Conservation (phyloP, 1,140 invertebrate species). For the Paralvinella palmiformis region DNA sequence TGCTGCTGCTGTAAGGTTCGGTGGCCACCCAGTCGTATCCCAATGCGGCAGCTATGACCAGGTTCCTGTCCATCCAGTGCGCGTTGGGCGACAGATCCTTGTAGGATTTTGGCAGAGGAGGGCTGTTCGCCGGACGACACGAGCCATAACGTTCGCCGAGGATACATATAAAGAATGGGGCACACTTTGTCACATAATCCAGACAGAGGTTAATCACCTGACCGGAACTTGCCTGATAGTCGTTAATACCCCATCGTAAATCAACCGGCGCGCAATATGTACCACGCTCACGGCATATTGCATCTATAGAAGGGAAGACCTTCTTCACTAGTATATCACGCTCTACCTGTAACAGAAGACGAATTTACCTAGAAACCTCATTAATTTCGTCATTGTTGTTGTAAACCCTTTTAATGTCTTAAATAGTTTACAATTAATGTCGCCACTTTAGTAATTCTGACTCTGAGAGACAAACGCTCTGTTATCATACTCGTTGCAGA, state of each 20-base stretch:
- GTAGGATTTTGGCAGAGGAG: slow-evolving; percentile 24
- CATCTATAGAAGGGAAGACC: slow-evolving; percentile 35
- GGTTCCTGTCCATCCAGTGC: slow-evolving; percentile 39
- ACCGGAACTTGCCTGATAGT: slow-evolving; percentile 27
- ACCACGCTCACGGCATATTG: slow-evolving; percentile 30
- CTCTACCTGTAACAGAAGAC: slow-evolving; percentile 24
- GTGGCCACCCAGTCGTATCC: slow-evolving; percentile 41
- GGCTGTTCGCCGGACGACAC: slow-evolving; percentile 22
- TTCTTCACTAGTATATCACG: slow-evolving; percentile 29
- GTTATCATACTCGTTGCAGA: not conserved
- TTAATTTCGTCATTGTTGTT: not conserved
- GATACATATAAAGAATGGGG: slow-evolving; percentile 44
- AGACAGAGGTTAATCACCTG: slow-evolving; percentile 33
- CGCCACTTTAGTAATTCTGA: not conserved
- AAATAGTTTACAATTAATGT: not conserved
- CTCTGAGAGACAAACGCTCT: not conserved
- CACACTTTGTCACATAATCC: slow-evolving; percentile 33
- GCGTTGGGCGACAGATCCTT: slow-evolving; percentile 23
- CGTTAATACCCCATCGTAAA: slow-evolving; percentile 31
- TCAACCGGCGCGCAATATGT: slow-evolving; percentile 36
- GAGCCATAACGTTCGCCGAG: slow-evolving; percentile 45
- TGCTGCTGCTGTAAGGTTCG: slow-evolving; percentile 35
- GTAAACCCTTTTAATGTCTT: too few relatives aligned
- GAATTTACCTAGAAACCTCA: not conserved
- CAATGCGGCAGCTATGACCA: slow-evolving; percentile 33